Conservation (phyloP, 2,113 vertebrate genomes). For the Labrus mixtus region DNA sequence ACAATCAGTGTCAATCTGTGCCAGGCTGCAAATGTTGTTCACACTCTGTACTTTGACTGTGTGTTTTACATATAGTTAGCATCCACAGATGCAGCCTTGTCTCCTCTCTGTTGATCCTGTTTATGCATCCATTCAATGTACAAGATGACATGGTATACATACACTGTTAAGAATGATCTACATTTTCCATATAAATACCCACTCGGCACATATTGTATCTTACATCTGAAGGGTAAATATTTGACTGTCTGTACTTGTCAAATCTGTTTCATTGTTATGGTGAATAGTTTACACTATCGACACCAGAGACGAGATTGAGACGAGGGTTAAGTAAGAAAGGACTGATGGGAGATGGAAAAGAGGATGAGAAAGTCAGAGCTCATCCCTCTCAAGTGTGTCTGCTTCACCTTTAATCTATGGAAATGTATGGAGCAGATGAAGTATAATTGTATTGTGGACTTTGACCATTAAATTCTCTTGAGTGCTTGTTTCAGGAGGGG, state of each 20-base stretch:
- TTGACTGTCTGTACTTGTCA: conserved; percentile 43
- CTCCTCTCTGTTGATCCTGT: conserved; percentile 18
- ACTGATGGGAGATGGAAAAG: background rate
- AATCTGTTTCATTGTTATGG: conserved; percentile 42
- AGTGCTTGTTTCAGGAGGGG: conserved; percentile 75
- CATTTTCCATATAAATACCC: conserved; percentile 36
- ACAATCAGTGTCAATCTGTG: conserved; percentile 82
- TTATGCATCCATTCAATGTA: conserved; percentile 28
- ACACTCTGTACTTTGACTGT: conserved; percentile 54
- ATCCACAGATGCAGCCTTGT: conserved; percentile 23
- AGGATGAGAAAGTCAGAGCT: conserved; percentile 23
- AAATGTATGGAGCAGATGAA: conserved; percentile 82
- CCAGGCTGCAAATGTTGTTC: conserved; percentile 65
- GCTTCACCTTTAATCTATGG: conserved; percentile 84
- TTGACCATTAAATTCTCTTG: conserved; percentile 81
- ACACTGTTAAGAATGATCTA: conserved; percentile 32
- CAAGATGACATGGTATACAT: conserved; percentile 8
- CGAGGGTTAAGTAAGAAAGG: conserved; percentile 23
- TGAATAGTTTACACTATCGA: conserved; percentile 39
- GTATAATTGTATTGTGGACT: conserved; percentile 84
- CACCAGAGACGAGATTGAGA: conserved; percentile 28
- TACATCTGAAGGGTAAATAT: conserved; percentile 51
- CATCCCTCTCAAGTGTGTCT: conserved; percentile 60
- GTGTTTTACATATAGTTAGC: conserved; percentile 78
- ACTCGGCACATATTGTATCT: conserved; percentile 31